phyloP scores from a whole-genome alignment of 1,140 invertebrate species.

The Eubasilissa regina region DNA sequence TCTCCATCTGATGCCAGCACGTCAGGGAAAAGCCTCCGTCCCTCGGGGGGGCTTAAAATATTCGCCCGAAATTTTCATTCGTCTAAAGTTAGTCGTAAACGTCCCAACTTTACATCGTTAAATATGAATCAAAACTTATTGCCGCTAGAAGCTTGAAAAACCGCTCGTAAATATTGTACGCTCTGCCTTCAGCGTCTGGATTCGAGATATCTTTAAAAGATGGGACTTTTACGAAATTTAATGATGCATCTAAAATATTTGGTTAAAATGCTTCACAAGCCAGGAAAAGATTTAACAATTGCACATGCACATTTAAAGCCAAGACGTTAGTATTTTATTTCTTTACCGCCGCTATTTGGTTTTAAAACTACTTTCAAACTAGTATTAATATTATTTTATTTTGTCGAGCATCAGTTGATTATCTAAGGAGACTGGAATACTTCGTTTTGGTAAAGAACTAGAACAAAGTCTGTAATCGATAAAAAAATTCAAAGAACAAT shows the following conservation, averaged over 20 bases:
- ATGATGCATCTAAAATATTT: conserved; percentile 48
- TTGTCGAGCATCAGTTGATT: too few species aligned
- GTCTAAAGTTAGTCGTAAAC: conserved; percentile 51
- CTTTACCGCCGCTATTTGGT: too few species aligned
- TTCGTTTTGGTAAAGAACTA: too few species aligned
- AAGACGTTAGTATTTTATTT: too few species aligned
- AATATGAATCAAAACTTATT: conserved; percentile 56
- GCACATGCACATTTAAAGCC: too few species aligned
- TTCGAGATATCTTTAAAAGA: conserved; percentile 48
- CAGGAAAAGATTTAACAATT: background rate
- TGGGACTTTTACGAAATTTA: conserved; percentile 45
- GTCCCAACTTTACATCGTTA: conserved; percentile 53
- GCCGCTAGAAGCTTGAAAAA: conserved; percentile 49
- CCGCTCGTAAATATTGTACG: conserved; percentile 51
- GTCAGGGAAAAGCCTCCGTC: conserved; percentile 21
- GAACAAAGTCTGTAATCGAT: too few species aligned
- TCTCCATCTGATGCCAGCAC: conserved; percentile 29
- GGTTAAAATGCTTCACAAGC: conserved; percentile 15
- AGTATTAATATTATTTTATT: too few species aligned
- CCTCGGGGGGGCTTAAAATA: conserved; percentile 34
- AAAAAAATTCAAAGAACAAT: too few species aligned
- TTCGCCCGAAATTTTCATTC: conserved; percentile 50
- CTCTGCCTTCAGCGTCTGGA: conserved; percentile 37
- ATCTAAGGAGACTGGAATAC: too few species aligned
- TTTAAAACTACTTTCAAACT: too few species aligned